A percentile compares a stretch with the other conserved stretches of the same genome.
phyloP scores from a whole-genome alignment of 2,888 invertebrate genomes.

The Erebia ligea region DNA sequence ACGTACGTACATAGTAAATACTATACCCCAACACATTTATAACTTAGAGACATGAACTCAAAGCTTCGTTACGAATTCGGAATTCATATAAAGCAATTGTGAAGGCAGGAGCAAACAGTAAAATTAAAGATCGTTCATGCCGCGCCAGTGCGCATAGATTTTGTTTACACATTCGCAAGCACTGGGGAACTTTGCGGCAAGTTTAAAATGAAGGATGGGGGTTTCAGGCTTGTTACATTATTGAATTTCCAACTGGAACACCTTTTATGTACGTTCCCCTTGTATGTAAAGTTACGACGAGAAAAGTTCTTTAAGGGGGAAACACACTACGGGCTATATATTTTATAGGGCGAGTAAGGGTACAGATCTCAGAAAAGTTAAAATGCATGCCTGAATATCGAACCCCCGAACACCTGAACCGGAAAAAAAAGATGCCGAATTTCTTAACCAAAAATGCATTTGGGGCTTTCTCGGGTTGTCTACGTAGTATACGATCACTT shows the following conservation, averaged over 20 bases:
- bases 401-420: no score
- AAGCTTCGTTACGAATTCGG: slow-evolving; percentile 12
- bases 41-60: neutral
- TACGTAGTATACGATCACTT: neutral
- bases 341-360: no score
- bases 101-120: slow-evolving; percentile 18
- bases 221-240: slow-evolving; percentile 23
- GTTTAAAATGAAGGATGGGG: slow-evolving; percentile 46
- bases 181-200: slow-evolving; percentile 42
- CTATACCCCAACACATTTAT: neutral
- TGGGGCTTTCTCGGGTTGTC: no score
- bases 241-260: slow-evolving; percentile 30
- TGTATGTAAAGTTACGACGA: slow-evolving; percentile 18
- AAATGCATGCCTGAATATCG: no score
- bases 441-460: no score
- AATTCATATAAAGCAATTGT: slow-evolving; percentile 21
- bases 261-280: slow-evolving; percentile 24
- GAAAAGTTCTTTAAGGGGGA: neutral
- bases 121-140: slow-evolving; percentile 30
- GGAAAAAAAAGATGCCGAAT: no score
- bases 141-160: slow-evolving; percentile 33
- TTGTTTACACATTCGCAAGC: slow-evolving; percentile 43
- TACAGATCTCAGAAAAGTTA: no score
- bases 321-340: no score
- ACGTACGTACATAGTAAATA: neutral